These are phyloP conservation scores for Bombyx mori DNA, from an alignment of 1,140 invertebrate genomes.

Conservation along the genomic window ASM3026992v2 NC_085131.1:7197001-7197500, in stretches of 20 bases:
- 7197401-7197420: constrained; percentile 1
- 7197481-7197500: no score
- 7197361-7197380: no score
- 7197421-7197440: constrained; percentile 2
- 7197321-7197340: no score
- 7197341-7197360: no score
- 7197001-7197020: no score
- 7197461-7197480: not conserved
- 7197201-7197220: constrained; percentile 15
- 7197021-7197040: no score
- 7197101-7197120: constrained; percentile 1
- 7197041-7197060: not conserved
- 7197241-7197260: constrained; percentile 14
- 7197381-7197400: no score
- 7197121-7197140: constrained; percentile 31
- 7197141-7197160: constrained; percentile 28
- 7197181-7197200: constrained; percentile 24
- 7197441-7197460: not conserved
- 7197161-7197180: constrained; percentile 33
- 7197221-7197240: constrained; percentile 16
- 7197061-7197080: constrained; percentile 20
- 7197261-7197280: constrained; percentile 2
- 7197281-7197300: not conserved
- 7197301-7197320: no score
- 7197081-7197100: constrained; percentile 28